Evolutionary conservation across 2,797 vertebrate species (phyloP).

Genomic region (Lepilemur septentrionalis): DNA sequence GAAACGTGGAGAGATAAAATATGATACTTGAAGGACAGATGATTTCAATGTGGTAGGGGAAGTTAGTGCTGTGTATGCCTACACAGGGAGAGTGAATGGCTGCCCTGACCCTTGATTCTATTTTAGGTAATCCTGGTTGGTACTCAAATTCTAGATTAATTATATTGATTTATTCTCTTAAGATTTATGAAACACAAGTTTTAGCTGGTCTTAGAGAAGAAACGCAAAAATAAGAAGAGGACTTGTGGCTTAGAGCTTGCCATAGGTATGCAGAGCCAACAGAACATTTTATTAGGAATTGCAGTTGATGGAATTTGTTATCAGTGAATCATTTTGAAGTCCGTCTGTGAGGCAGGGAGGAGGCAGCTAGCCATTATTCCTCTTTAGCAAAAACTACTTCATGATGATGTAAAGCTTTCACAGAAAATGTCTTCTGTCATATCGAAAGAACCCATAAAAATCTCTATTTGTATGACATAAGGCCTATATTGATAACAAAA

Average conservation of each 20-base stretch:
- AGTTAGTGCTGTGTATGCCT: neutral
- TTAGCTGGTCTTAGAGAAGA: conserved; percentile 44
- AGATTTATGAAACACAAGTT: conserved; percentile 50
- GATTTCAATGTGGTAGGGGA: neutral
- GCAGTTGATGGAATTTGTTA: conserved; percentile 47
- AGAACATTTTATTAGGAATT: conserved; percentile 52
- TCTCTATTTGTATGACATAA: conserved; percentile 36
- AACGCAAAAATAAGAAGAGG: conserved; percentile 34
- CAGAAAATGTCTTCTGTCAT: neutral
- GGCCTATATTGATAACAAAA: neutral
- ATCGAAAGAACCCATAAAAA: conserved; percentile 46
- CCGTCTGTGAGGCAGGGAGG: neutral
- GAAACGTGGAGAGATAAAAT: neutral
- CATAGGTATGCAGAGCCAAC: neutral
- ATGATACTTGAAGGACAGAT: neutral
- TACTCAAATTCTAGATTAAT: conserved; percentile 50
- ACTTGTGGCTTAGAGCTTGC: conserved; percentile 37
- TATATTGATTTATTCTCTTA: conserved; percentile 51
- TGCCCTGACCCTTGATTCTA: neutral
- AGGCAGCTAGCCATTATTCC: neutral
- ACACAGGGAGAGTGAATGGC: neutral
- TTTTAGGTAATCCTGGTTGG: neutral
- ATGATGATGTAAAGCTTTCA: neutral
- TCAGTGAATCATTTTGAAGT: conserved; percentile 43
- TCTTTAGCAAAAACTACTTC: neutral